A percentile compares a stretch with the other conserved stretches of the same genome.
These are phyloP conservation scores for Rhopalosiphum maidis DNA, from an alignment of 1,140 invertebrate species.

Conservation along the genomic window DNA sequence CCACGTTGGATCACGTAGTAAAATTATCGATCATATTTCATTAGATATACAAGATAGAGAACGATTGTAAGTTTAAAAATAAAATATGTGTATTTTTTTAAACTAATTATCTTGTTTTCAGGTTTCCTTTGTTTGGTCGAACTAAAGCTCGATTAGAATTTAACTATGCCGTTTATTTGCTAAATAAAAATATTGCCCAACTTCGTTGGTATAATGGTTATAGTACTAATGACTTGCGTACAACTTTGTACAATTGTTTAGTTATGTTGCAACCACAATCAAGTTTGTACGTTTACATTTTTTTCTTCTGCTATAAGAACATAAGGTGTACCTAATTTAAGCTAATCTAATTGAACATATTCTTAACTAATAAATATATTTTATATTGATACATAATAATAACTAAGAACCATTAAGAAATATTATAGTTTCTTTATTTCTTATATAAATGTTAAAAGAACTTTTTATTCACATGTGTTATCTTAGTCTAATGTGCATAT, in stretches of 20 bases:
- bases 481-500: not conserved
- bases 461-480: not conserved
- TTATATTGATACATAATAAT: not conserved
- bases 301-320: not conserved
- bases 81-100: slow-evolving; percentile 13
- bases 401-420: not conserved
- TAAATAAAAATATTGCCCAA: slow-evolving; percentile 90
- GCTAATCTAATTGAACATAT: too few relatives aligned
- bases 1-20: slow-evolving; percentile 78
- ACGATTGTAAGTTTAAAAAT: slow-evolving; percentile 70
- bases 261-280: slow-evolving; percentile 65
- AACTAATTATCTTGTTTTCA: slow-evolving; percentile 60
- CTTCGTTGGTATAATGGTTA: slow-evolving; percentile 76
- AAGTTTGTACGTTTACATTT: slow-evolving; percentile 40
- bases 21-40: slow-evolving; percentile 79
- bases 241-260: slow-evolving; percentile 77
- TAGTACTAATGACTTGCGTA: slow-evolving; percentile 73
- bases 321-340: not conserved
- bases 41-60: slow-evolving; percentile 75
- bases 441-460: not conserved
- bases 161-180: slow-evolving; percentile 82
- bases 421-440: not conserved
- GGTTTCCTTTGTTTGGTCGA: slow-evolving; percentile 80
- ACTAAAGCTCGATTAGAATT: slow-evolving; percentile 78
- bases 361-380: not conserved